Percentiles rank a stretch among this genome's conserved stretches.
phyloP scores from a whole-genome alignment of 2,113 vertebrate species.

The Gadus macrocephalus region DNA sequence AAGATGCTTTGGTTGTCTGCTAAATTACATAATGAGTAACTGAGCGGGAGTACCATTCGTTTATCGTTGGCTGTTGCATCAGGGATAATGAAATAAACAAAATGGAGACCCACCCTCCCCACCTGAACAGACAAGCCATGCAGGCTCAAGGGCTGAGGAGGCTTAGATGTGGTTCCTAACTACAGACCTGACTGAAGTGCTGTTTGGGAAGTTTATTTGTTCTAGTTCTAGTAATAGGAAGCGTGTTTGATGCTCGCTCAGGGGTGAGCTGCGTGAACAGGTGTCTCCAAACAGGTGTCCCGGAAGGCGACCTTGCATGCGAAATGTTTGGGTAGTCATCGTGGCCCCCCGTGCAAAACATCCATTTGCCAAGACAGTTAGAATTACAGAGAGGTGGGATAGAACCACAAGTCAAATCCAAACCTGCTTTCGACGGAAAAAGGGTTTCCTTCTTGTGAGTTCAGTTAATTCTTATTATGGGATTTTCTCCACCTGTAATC shows the following conservation, averaged over 20 bases:
- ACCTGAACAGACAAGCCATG: too few relatives aligned
- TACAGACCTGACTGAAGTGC: slow-evolving; percentile 16
- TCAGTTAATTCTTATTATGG: slow-evolving; percentile 58
- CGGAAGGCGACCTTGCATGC: slow-evolving; percentile 48
- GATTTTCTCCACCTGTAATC: slow-evolving; percentile 53
- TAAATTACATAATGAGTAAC: too few relatives aligned
- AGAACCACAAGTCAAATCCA: slow-evolving; percentile 51
- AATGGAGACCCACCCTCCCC: too few relatives aligned
- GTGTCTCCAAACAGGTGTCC: slow-evolving; percentile 67
- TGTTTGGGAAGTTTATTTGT: slow-evolving; percentile 11
- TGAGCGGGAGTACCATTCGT: too few relatives aligned
- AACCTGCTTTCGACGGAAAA: slow-evolving; percentile 53
- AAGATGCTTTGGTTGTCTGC: too few relatives aligned
- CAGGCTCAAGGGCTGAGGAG: neutral
- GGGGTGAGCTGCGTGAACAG: slow-evolving; percentile 49
- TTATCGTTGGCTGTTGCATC: too few relatives aligned
- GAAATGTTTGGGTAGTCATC: slow-evolving; percentile 41
- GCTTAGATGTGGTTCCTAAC: slow-evolving; percentile 20
- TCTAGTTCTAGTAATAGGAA: slow-evolving; percentile 31
- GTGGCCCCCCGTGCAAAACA: slow-evolving; percentile 52
- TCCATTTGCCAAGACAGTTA: slow-evolving; percentile 58
- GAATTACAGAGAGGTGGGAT: slow-evolving; percentile 53
- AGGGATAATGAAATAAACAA: too few relatives aligned
- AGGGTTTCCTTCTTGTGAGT: slow-evolving; percentile 31
- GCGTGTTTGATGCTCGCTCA: slow-evolving; percentile 31